Evolutionary conservation across 2,797 vertebrate species (phyloP), one percentile per base, ranked within the genome.

Genomic region (Betta splendens): DNA sequence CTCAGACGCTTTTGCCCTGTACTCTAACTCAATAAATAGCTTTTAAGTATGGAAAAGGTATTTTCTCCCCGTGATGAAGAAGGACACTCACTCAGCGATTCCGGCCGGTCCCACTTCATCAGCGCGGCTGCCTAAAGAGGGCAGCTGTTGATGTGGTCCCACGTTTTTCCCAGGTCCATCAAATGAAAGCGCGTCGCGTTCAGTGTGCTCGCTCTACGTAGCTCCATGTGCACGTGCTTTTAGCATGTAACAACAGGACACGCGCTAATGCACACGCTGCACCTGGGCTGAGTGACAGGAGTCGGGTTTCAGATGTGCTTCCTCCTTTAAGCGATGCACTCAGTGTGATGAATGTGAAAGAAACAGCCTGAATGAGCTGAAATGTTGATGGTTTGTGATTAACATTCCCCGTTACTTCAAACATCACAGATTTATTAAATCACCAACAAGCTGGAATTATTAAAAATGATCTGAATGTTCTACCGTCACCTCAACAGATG

Each of bases 1-100:
- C 89, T 80, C 86, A 87, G 89, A 87, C 78, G 77, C 89, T 90
- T 85, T 87, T 64, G 76, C 84, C 84, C 74, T 88, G 86, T 88
- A 83, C 83, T 87, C 84, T 91, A 92, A 93, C 91, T 90, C 90
- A 86, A 93, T 93, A 91, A 92, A 88, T 87, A 90, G 90, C 92
- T 92, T 92, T 92, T 87, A 92, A 92, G 87, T 91, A 89, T 79
- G 86, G 88, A 90, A 89, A 89, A 88, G 85, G 80, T 87, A 85
- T 89, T 88, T 88, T 85, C 77, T 83, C 55, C 75, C 49, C 56
- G 52, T 82, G 82, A 87, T 81, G 73, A 86, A 83, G 83, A 80
- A 85, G 81, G 85, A 84, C 79, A 77, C 65, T 83, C 81, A 77
- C 65, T 81, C 86, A 81, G 83, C 77, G 73, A 71, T 86, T 89